These are phyloP conservation scores for Choloepus hoffmanni DNA, from an alignment of 2,113 vertebrate genomes.

Conservation along the genomic window DNA sequence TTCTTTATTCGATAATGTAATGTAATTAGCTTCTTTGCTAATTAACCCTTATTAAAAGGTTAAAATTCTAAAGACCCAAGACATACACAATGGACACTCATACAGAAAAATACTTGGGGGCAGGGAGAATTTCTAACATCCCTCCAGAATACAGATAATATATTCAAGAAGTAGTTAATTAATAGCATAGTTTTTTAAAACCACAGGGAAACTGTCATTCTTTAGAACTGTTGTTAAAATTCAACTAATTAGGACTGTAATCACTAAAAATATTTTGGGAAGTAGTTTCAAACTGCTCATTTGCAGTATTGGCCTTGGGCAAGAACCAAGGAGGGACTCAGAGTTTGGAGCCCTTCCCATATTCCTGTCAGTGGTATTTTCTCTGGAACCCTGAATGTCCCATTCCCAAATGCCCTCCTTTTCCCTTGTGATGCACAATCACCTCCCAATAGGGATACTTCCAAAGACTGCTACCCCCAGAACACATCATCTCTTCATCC, in stretches of 20 bases:
- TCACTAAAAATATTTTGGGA: conserved; percentile 38
- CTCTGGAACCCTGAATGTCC: not conserved
- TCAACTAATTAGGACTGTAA: conserved; percentile 56
- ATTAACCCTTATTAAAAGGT: conserved; percentile 23
- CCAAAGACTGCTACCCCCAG: not conserved
- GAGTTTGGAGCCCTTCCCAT: not conserved
- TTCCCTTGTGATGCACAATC: not conserved
- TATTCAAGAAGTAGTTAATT: conserved; percentile 29
- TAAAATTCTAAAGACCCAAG: conserved; percentile 57
- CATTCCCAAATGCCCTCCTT: not conserved
- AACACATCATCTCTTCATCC: not conserved
- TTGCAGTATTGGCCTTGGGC: not conserved
- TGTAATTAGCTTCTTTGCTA: conserved; percentile 17
- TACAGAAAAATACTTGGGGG: not conserved
- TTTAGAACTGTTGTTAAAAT: conserved; percentile 54
- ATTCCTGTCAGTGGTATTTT: not conserved
- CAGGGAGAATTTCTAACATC: not conserved
- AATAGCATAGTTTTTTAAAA: conserved; percentile 22
- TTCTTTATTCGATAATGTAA: conserved; percentile 1
- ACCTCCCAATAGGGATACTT: not conserved
- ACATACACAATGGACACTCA: not conserved
- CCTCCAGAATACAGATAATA: not conserved
- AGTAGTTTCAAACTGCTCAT: conserved; percentile 44
- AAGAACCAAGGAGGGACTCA: not conserved
- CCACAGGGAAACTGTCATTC: conserved; percentile 36